Evolutionary conservation across 2,113 vertebrate genomes (phyloP).

Genomic region (Mus spicilegus): DNA sequence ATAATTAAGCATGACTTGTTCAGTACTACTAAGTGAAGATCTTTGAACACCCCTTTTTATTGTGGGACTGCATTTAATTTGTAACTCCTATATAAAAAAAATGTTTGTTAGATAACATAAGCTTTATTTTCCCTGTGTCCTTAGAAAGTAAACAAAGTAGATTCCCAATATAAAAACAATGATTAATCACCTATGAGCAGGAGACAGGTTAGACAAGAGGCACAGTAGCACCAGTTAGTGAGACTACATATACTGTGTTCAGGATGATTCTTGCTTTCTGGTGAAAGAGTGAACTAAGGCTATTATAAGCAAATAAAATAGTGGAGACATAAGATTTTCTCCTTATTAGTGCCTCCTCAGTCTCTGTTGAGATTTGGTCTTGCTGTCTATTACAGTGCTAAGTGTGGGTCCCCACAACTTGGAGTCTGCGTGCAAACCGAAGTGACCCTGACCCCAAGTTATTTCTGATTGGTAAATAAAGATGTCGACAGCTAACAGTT

Average conservation of each 20-base stretch:
- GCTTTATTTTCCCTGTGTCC: not conserved
- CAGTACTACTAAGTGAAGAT: not conserved
- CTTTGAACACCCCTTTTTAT: not conserved
- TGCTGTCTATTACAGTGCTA: too few relatives aligned
- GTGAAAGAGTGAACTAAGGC: too few relatives aligned
- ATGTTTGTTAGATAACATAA: not conserved
- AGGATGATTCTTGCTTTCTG: not conserved
- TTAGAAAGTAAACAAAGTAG: not conserved
- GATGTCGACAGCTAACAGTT: too few relatives aligned
- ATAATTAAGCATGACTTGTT: not conserved
- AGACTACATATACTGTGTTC: not conserved
- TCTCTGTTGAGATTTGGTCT: too few relatives aligned
- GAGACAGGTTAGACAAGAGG: not conserved
- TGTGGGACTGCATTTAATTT: not conserved
- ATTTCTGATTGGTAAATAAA: too few relatives aligned
- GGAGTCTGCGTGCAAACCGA: too few relatives aligned
- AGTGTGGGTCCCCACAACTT: too few relatives aligned
- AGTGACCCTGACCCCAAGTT: too few relatives aligned
- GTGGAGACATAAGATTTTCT: not conserved
- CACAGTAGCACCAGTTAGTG: not conserved
- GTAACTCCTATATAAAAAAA: not conserved
- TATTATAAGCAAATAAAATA: not conserved
- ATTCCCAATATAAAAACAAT: not conserved
- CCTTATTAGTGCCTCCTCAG: not conserved
- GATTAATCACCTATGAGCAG: not conserved